These are phyloP conservation scores for Sisyra terminalis DNA, from an alignment of 2,888 invertebrate genomes.

Conservation along the genomic window DNA sequence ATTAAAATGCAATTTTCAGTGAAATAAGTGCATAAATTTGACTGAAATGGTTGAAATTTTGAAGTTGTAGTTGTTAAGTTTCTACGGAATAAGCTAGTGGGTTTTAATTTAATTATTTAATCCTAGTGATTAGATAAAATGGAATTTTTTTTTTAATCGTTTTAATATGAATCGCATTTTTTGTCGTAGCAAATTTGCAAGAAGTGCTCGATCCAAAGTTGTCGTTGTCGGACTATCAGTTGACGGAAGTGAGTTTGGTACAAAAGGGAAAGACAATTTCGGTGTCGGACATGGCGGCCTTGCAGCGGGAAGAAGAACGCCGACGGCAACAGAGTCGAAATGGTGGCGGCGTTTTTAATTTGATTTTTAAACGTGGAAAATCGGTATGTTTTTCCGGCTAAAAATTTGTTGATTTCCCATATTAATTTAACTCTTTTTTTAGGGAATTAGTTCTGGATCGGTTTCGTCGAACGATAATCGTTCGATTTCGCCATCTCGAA, in stretches of 20 bases:
- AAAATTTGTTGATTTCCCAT: neutral
- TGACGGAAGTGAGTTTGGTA: slow-evolving; percentile 45
- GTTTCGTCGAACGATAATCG: slow-evolving; percentile 24
- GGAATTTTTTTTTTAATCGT: too few species aligned
- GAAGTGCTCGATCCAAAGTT: slow-evolving; percentile 38
- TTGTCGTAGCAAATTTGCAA: slow-evolving; percentile 35
- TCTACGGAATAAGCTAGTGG: too few species aligned
- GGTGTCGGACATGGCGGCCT: slow-evolving; percentile 33
- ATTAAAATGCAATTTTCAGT: too few species aligned
- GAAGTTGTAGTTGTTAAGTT: too few species aligned
- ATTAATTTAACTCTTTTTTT: slow-evolving; percentile 12
- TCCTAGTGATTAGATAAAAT: too few species aligned
- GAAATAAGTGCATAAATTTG: too few species aligned
- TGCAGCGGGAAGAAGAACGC: slow-evolving; percentile 37
- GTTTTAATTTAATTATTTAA: too few species aligned
- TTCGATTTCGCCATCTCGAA: slow-evolving; percentile 39
- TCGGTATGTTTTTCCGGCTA: slow-evolving; percentile 22
- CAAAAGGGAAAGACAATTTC: slow-evolving; percentile 31
- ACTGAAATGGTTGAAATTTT: too few species aligned
- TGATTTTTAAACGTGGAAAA: slow-evolving; percentile 31
- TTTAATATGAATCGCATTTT: slow-evolving; percentile 3
- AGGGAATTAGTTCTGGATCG: slow-evolving; percentile 26
- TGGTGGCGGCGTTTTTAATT: slow-evolving; percentile 32
- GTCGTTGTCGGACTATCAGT: slow-evolving; percentile 42
- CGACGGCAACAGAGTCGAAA: slow-evolving; percentile 31